These are phyloP conservation scores for Orycteropus afer DNA, from an alignment of 2,113 vertebrate species.

Conservation along the genomic window DNA sequence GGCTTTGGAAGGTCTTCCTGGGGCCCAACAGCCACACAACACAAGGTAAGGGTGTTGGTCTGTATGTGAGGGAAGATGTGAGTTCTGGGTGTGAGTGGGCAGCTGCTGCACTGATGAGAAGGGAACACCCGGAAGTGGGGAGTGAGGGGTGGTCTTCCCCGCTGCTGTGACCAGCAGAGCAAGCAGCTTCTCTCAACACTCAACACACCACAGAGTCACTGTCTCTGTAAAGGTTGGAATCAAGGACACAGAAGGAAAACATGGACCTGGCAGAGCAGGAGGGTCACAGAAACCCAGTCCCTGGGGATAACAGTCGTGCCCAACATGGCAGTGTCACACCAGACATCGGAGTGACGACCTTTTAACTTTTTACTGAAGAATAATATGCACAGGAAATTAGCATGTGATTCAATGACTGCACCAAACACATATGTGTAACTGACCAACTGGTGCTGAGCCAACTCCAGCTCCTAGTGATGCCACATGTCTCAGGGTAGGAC, in stretches of 20 bases:
- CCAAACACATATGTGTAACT: accelerated
- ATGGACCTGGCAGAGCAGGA: accelerated
- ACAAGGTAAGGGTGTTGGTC: no score
- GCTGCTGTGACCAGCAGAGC: no score
- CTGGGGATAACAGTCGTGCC: neutral
- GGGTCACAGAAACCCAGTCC: neutral
- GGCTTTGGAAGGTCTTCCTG: neutral
- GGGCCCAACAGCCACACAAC: neutral
- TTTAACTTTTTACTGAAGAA: neutral
- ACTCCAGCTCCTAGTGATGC: no score
- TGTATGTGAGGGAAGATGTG: accelerated
- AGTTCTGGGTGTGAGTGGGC: accelerated
- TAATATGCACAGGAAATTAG: neutral
- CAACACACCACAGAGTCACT: neutral
- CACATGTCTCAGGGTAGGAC: no score
- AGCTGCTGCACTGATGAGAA: neutral
- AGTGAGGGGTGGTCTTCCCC: neutral
- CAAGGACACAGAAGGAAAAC: accelerated
- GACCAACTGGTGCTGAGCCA: no score
- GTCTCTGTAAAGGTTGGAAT: neutral
- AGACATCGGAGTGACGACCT: neutral
- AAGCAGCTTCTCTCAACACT: neutral
- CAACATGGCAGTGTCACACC: accelerated
- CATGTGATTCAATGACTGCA: accelerated
- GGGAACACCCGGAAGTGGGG: neutral